phyloP scores from a whole-genome alignment of 2,113 vertebrate genomes.

The Anguilla rostrata region DNA sequence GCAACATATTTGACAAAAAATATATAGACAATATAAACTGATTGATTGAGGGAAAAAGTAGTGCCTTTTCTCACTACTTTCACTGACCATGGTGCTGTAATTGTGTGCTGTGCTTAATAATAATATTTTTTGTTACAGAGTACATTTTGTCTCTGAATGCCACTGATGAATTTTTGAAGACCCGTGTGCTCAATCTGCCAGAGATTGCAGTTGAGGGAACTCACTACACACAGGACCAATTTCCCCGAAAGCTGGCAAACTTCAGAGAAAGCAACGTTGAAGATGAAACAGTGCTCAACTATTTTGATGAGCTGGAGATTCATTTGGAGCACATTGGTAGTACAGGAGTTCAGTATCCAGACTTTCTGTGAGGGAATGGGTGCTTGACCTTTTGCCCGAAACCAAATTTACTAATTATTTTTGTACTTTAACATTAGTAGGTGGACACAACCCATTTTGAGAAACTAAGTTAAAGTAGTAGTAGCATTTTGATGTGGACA shows the following conservation, averaged over 20 bases:
- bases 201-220: conserved; percentile 75
- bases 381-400: neutral
- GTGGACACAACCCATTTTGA: neutral
- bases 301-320: conserved; percentile 84
- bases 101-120: neutral
- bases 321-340: conserved; percentile 77
- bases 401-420: neutral
- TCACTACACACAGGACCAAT: conserved; percentile 74
- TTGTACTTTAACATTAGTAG: neutral
- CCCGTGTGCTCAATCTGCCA: conserved; percentile 82
- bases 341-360: neutral
- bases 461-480: neutral
- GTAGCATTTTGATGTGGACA: neutral
- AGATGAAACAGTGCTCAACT: conserved; percentile 77
- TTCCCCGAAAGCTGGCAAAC: conserved; percentile 63
- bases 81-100: too few relatives aligned
- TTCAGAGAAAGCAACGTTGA: conserved; percentile 72
- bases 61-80: too few relatives aligned
- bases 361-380: neutral
- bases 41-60: too few relatives aligned
- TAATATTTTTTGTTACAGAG: conserved; percentile 65
- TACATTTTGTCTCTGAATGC: conserved; percentile 79
- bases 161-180: conserved; percentile 80
- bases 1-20: too few relatives aligned
- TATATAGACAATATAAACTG: too few relatives aligned